phyloP scores from a whole-genome alignment of 2,113 vertebrate genomes.

The Notothenia coriiceps region DNA sequence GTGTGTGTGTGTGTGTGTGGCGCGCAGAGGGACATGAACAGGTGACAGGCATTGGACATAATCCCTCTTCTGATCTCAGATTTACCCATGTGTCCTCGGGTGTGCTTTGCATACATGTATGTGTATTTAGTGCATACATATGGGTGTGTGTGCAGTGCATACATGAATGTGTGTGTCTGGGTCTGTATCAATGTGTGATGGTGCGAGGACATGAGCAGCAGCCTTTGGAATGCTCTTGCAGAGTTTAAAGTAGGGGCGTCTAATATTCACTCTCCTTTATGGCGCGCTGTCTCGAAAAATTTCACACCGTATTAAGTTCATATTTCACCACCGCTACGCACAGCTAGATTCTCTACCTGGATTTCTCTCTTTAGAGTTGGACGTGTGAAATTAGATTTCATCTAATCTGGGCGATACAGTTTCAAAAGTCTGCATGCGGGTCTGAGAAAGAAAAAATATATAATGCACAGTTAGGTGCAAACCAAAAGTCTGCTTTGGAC shows the following conservation, averaged over 20 bases:
- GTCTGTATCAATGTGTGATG: constrained; percentile 52
- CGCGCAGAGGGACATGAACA: constrained; percentile 74
- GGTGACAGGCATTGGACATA: constrained; percentile 73
- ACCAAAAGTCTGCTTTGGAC: background rate
- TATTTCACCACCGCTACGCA: constrained; percentile 64
- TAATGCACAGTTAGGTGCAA: background rate
- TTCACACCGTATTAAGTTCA: constrained; percentile 78
- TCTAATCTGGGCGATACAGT: constrained; percentile 56
- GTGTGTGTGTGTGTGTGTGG: constrained; percentile 5
- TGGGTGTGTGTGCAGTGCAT: constrained; percentile 45
- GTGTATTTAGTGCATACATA: constrained; percentile 62
- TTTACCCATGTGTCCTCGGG: constrained; percentile 44
- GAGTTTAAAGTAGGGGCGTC: constrained; percentile 57
- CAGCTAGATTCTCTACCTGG: constrained; percentile 76
- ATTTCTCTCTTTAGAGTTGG: constrained; percentile 42
- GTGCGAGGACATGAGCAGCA: constrained; percentile 69
- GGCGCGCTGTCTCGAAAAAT: constrained; percentile 52
- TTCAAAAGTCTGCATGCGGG: constrained; percentile 58
- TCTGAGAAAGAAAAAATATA: constrained; percentile 9
- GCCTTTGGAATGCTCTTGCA: constrained; percentile 74
- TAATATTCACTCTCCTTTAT: constrained; percentile 74
- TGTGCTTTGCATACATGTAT: constrained; percentile 63
- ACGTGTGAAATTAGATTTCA: constrained; percentile 68
- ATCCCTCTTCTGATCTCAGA: constrained; percentile 74
- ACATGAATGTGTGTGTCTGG: constrained; percentile 20